phyloP scores from a whole-genome alignment of 1,140 invertebrate species.

The Dinoponera quadriceps region DNA sequence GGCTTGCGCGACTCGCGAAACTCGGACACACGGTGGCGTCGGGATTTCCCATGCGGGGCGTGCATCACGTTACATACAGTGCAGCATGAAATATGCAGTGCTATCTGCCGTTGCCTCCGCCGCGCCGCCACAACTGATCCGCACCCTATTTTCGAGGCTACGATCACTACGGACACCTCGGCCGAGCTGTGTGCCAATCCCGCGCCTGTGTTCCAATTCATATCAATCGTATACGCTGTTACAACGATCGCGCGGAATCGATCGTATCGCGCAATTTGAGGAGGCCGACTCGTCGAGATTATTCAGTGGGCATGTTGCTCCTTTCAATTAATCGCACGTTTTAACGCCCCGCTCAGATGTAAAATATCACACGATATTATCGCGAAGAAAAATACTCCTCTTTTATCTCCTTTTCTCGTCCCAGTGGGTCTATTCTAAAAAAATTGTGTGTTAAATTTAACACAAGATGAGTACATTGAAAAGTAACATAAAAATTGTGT shows the following conservation, averaged over 20 bases:
- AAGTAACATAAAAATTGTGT: no score
- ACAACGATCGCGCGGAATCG: not conserved
- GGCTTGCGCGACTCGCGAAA: constrained; percentile 69
- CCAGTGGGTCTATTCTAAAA: no score
- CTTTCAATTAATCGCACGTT: no score
- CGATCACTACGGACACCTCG: constrained; percentile 42
- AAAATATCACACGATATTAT: no score
- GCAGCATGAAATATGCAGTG: constrained; percentile 81
- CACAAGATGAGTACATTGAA: no score
- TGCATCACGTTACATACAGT: constrained; percentile 80
- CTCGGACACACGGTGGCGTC: constrained; percentile 76
- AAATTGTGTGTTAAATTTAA: no score
- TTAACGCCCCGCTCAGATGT: no score
- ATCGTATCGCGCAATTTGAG: no score
- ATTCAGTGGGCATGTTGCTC: not conserved
- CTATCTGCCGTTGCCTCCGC: constrained; percentile 64
- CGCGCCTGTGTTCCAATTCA: not conserved
- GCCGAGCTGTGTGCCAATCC: not conserved
- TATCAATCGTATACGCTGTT: not conserved
- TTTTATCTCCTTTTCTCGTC: no score
- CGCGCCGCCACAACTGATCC: constrained; percentile 58
- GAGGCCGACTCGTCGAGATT: not conserved
- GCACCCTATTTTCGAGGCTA: constrained; percentile 62
- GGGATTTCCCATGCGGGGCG: constrained; percentile 83
- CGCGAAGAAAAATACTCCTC: no score